Percentiles rank a stretch among this genome's conserved stretches.
These are phyloP conservation scores for Polypterus bichir DNA, from an alignment of 2,113 vertebrate species.

Conservation along the genomic window DNA sequence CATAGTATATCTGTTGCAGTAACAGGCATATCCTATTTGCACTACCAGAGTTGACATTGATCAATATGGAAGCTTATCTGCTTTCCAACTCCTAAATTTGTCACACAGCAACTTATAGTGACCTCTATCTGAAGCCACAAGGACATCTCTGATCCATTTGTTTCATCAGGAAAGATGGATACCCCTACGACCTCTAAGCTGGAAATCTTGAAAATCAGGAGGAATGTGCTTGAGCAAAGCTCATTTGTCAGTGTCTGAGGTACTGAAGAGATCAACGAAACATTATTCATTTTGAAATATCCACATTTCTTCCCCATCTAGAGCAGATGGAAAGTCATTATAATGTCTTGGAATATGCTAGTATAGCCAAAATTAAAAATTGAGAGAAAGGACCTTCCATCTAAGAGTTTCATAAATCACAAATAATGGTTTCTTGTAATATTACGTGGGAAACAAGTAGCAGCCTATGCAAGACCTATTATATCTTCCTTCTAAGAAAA, in stretches of 20 bases:
- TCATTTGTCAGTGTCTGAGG: slow-evolving; percentile 4
- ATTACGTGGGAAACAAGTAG: too few species aligned
- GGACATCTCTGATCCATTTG: slow-evolving; percentile 1
- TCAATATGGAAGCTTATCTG: slow-evolving; percentile 6
- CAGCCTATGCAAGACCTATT: too few species aligned
- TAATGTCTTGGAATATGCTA: neutral
- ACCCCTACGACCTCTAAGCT: slow-evolving; percentile 4
- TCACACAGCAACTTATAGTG: neutral
- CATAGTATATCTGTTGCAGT: too few species aligned
- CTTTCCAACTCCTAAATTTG: neutral
- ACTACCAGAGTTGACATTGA: slow-evolving; percentile 1
- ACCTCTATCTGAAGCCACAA: slow-evolving; percentile 8
- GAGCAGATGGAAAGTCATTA: neutral
- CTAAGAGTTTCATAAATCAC: too few species aligned
- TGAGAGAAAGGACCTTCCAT: too few species aligned
- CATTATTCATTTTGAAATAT: slow-evolving; percentile 15
- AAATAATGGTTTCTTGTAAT: too few species aligned
- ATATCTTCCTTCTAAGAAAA: too few species aligned
- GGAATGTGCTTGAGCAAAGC: slow-evolving; percentile 3
- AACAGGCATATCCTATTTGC: too few species aligned
- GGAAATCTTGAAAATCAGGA: slow-evolving; percentile 8
- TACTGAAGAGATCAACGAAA: slow-evolving; percentile 14
- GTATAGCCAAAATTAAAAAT: too few species aligned
- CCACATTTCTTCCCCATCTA: slow-evolving; percentile 13
- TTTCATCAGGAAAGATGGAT: neutral